Conservation (phyloP, 1,140 invertebrate species). For the Scylla paramamosain region DNA sequence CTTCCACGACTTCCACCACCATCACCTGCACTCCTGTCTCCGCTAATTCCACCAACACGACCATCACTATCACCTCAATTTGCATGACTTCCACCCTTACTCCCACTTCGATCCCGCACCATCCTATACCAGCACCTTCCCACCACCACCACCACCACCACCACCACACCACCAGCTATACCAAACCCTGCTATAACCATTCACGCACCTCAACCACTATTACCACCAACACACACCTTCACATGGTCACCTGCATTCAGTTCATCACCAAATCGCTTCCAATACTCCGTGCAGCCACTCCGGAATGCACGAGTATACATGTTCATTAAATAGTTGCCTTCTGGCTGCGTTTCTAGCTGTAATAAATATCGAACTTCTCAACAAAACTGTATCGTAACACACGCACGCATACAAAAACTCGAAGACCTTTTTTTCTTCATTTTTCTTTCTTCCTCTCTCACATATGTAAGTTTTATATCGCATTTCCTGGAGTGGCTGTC, state of each 20-base stretch:
- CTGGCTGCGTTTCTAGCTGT: no score
- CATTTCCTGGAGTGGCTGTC: no score
- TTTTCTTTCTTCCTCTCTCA: neutral
- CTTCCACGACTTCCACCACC: neutral
- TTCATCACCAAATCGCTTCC: neutral
- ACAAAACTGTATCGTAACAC: neutral
- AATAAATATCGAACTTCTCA: no score
- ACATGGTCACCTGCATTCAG: neutral
- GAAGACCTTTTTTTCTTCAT: neutral
- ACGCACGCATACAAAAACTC: neutral
- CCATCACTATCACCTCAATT: constrained; percentile 3
- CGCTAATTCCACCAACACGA: no score
- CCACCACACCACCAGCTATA: neutral
- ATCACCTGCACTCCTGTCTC: neutral
- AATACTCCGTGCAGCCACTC: no score
- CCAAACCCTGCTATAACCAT: neutral
- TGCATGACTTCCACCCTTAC: neutral
- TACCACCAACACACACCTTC: neutral
- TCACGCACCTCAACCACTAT: neutral
- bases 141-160: constrained; percentile 18
- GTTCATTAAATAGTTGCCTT: no score
- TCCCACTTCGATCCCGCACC: neutral
- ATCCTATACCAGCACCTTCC: neutral
- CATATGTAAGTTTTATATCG: neutral
- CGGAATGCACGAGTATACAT: no score